These are phyloP conservation scores for Enteromius paludinosus DNA, from an alignment of 2,797 vertebrate species.

Conservation along the genomic window DNA sequence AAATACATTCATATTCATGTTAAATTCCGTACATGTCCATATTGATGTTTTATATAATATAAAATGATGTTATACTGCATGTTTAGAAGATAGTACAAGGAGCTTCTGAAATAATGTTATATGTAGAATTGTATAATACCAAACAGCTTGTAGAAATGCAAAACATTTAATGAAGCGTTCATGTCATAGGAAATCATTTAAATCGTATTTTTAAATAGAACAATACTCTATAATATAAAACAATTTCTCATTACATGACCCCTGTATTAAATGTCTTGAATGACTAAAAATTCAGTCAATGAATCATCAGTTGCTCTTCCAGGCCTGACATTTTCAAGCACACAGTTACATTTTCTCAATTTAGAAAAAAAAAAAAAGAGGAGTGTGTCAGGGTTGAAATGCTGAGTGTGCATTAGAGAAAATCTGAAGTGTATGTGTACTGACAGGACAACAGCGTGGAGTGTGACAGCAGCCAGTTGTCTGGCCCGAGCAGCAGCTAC, in stretches of 20 bases:
- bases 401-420: slow-evolving; percentile 31
- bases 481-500: slow-evolving; percentile 40
- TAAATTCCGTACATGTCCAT: slow-evolving; percentile 15
- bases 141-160: not conserved
- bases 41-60: not conserved
- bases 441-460: slow-evolving; percentile 8
- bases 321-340: not conserved
- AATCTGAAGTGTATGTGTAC: slow-evolving; percentile 27
- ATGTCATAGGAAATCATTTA: not conserved
- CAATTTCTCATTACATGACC: not conserved
- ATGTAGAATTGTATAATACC: not conserved
- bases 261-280: not conserved
- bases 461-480: slow-evolving; percentile 30
- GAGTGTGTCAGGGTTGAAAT: slow-evolving; percentile 14
- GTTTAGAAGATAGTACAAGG: not conserved
- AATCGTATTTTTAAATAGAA: not conserved
- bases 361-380: slow-evolving; percentile 1
- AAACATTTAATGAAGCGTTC: not conserved
- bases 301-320: not conserved
- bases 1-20: not conserved
- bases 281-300: not conserved
- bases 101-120: not conserved
- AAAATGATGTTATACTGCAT: not conserved
- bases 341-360: not conserved
- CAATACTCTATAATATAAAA: not conserved